These are phyloP conservation scores for Anoura caudifer DNA, from an alignment of 2,113 vertebrate genomes.

Conservation along the genomic window DNA sequence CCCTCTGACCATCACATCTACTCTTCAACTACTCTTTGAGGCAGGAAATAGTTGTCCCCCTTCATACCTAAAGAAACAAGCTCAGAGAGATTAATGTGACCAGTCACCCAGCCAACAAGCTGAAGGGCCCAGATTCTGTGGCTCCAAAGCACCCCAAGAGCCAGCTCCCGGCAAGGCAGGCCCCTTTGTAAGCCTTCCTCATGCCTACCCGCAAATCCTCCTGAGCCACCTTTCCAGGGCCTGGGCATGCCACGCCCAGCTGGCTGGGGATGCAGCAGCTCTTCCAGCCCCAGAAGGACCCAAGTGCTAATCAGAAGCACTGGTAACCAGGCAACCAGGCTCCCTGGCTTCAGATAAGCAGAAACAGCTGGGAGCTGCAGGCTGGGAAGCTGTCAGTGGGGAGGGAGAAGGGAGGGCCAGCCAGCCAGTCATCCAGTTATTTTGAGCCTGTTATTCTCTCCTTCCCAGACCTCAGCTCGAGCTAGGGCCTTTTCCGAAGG, in stretches of 20 bases:
- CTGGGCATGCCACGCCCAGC: not conserved
- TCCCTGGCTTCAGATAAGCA: conserved; percentile 77
- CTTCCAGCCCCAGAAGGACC: conserved; percentile 69
- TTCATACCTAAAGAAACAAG: not conserved
- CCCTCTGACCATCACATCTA: not conserved
- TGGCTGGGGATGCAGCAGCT: conserved; percentile 30
- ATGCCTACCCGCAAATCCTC: rapidly evolving
- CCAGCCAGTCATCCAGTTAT: conserved; percentile 59
- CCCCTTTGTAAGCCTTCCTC: not conserved
- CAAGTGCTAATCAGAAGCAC: conserved; percentile 73
- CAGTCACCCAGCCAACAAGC: not conserved
- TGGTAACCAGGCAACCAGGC: conserved; percentile 82
- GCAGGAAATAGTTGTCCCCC: not conserved
- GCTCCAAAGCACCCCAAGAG: not conserved
- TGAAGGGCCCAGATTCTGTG: not conserved
- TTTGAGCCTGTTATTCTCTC: conserved; percentile 73
- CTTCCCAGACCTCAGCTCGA: not conserved
- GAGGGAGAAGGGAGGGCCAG: conserved; percentile 13
- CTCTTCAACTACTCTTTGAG: not conserved
- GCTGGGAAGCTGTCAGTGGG: conserved; percentile 62
- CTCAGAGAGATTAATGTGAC: not conserved
- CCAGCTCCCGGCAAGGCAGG: not conserved
- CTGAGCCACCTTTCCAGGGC: not conserved
- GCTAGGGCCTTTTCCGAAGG: not conserved
- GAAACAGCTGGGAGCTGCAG: conserved; percentile 79